phyloP scores from a whole-genome alignment of 1,140 invertebrate species.

The Drosophila micromelanica region DNA sequence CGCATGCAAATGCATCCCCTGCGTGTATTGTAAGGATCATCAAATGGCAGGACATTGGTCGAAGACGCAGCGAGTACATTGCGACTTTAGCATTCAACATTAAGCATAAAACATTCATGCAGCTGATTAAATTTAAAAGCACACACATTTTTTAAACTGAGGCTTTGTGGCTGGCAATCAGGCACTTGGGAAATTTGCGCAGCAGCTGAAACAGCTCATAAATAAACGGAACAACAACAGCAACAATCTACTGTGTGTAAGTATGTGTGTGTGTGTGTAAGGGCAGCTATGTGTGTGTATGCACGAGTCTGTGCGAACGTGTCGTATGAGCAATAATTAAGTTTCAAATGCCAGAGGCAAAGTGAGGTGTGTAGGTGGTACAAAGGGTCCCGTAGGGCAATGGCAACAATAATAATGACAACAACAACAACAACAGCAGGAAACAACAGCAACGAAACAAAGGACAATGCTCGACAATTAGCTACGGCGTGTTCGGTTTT shows the following conservation, averaged over 20 bases:
- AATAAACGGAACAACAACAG: slow-evolving; percentile 28
- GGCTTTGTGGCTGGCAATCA: slow-evolving; percentile 26
- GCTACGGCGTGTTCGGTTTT: no score
- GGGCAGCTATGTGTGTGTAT: slow-evolving; percentile 8
- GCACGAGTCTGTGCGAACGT: slow-evolving; percentile 8
- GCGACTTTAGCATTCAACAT: background rate
- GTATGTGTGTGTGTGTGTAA: slow-evolving; percentile 4
- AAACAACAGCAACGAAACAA: slow-evolving; percentile 5
- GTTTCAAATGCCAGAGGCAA: slow-evolving; percentile 27
- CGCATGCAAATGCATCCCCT: slow-evolving; percentile 38
- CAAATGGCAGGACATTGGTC: slow-evolving; percentile 4
- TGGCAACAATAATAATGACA: slow-evolving; percentile 11
- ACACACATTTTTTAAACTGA: slow-evolving; percentile 29
- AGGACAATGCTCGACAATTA: background rate
- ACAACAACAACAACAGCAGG: slow-evolving; percentile 12
- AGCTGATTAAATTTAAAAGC: slow-evolving; percentile 36
- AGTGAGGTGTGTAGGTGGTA: slow-evolving; percentile 9
- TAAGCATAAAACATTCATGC: slow-evolving; percentile 38
- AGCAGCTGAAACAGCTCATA: slow-evolving; percentile 45
- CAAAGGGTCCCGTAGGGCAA: slow-evolving; percentile 28
- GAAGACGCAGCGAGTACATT: slow-evolving; percentile 4
- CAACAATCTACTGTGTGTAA: slow-evolving; percentile 1
- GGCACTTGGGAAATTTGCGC: slow-evolving; percentile 58
- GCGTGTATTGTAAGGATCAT: slow-evolving; percentile 17
- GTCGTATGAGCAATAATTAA: slow-evolving; percentile 49